Base-by-base conservation (phyloP, 2,797 vertebrate species). In the Ammospiza maritima region DNA sequence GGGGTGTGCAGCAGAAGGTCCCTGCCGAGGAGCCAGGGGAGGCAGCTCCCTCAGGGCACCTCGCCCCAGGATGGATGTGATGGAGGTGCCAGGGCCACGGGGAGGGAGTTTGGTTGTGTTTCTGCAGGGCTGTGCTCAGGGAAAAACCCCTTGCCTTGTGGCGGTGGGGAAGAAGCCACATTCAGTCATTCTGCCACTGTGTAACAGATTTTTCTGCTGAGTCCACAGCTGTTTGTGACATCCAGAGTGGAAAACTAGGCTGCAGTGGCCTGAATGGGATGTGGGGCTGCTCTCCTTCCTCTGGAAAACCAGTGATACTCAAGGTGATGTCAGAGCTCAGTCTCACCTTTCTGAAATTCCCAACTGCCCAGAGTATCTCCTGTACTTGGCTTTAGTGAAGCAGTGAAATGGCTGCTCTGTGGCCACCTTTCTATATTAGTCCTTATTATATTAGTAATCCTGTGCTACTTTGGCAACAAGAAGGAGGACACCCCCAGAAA, bases 1-100 rank as follows among this genome's bases (percentile, higher is more conserved):
- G 48, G 54, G 29, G 17, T 19, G 48, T 40, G 48, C 36, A 38
- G 71, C 16, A 30, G 60, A 73, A 47, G 36, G 10, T 13, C 45
- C 21, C 40, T 38, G 21, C 13, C 0, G 0, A 56, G 40, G 16
- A 89, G 15, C 17, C 13, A 7, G 60, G 30, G 26, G 10, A 40
- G 34, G 23, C 30, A 42, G 6, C 38, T 61, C 21, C 18, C 38
- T 69, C 19, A 12, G 60, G 60, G 8, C n/a, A 58, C 1, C 4
- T 66, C 51, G 76, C 3, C 0, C 36, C 21, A 11, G 26, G 18
- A 22, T 9, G 3, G 22, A 20, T 42, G 48, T 12, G n/a, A 22
- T 9, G 3, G 22, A 20, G 16, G 48, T 13, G n/a, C 20, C 42
- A 13, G 11, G 47, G 78, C 21, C 54, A 13, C 2, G 6, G 26